A percentile compares a stretch with the other conserved stretches of the same genome.
These are phyloP conservation scores for Cosmopolites sordidus DNA, from an alignment of 2,888 invertebrate species.

Conservation along the genomic window DNA sequence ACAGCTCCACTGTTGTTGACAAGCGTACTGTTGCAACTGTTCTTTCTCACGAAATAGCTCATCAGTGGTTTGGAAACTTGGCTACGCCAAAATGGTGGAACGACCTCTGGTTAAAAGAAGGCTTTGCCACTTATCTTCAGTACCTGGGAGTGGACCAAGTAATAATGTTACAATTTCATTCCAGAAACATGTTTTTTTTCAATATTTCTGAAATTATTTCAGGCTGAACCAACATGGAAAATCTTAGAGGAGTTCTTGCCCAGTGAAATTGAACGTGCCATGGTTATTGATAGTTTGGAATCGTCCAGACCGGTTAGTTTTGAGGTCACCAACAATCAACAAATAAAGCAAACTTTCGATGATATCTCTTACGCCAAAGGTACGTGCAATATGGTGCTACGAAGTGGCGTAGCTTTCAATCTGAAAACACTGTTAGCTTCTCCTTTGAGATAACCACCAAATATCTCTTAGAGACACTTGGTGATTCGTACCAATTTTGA, in stretches of 20 bases:
- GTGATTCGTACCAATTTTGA: no score
- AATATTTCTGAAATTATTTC: constrained; percentile 23
- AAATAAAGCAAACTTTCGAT: constrained; percentile 67
- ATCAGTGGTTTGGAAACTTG: constrained; percentile 74
- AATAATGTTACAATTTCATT: no score
- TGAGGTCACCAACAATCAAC: constrained; percentile 56
- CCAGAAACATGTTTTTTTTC: no score
- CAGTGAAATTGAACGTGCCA: constrained; percentile 54
- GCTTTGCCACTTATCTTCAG: constrained; percentile 65
- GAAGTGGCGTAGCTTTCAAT: background rate
- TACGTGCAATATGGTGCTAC: constrained; percentile 9
- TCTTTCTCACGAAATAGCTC: constrained; percentile 67
- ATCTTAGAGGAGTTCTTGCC: constrained; percentile 55
- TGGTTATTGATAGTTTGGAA: constrained; percentile 58
- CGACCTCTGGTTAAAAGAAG: constrained; percentile 69
- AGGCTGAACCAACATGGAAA: constrained; percentile 59
- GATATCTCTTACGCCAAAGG: constrained; percentile 69
- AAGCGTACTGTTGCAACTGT: constrained; percentile 54
- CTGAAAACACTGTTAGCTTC: background rate
- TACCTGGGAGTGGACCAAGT: constrained; percentile 56
- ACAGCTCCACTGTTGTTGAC: constrained; percentile 50
- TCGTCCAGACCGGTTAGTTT: constrained; percentile 64
- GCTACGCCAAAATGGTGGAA: constrained; percentile 70
- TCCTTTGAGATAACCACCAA: no score
- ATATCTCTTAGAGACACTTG: no score